Percentiles rank a stretch among this genome's conserved stretches.
These are phyloP conservation scores for Holotrichia oblita DNA, from an alignment of 1,140 invertebrate genomes.

Conservation along the genomic window DNA sequence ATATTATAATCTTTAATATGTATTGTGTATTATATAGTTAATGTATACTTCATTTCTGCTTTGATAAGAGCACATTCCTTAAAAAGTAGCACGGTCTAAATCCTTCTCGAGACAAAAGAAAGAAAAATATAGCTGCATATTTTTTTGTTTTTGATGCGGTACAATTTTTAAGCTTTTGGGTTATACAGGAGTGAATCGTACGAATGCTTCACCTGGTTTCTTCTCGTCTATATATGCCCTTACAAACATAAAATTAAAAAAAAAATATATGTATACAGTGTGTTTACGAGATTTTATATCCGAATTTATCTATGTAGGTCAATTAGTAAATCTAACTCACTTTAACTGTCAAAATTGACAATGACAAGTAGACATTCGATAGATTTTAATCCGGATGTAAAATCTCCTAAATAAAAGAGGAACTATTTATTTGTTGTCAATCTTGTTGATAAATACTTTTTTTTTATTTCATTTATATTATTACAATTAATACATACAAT, in stretches of 20 bases:
- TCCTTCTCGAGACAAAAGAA: not conserved
- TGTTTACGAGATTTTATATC: not conserved
- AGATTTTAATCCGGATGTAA: not conserved
- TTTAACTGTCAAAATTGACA: not conserved
- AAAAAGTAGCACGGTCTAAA: not conserved
- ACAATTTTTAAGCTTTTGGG: not conserved
- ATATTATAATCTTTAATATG: not conserved
- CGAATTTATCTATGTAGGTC: no score
- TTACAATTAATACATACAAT: not conserved
- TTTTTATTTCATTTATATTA: conserved; percentile 6
- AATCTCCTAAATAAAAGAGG: not conserved
- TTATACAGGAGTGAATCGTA: not conserved
- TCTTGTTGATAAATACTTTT: conserved; percentile 11
- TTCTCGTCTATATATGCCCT: not conserved
- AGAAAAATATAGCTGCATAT: not conserved
- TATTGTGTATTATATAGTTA: not conserved
- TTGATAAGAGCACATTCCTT: not conserved
- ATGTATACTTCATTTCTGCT: not conserved
- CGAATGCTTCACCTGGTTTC: not conserved
- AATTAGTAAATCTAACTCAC: not conserved
- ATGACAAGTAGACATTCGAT: no score
- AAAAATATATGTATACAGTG: not conserved
- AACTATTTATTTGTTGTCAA: conserved; percentile 7
- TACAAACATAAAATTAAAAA: conserved; percentile 10
- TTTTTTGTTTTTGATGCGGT: not conserved